Base-by-base conservation (phyloP, 2,888 invertebrate species). In the Tanaodytes sp. region DNA sequence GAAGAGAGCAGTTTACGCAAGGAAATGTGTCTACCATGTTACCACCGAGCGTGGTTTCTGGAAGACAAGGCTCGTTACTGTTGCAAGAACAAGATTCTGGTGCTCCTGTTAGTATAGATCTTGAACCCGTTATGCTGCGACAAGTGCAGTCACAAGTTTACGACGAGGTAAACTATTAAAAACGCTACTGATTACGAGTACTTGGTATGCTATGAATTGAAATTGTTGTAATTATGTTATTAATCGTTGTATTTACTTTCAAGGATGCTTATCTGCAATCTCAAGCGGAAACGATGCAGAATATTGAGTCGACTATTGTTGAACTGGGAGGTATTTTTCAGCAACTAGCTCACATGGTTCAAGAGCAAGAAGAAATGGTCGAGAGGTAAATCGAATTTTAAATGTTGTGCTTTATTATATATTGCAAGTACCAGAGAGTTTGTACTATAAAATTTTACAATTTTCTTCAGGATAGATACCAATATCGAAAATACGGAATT, bases 251-350 rank as follows among this genome's bases (percentile, higher is more conserved):
- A n/a, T n/a, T n/a, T 33, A 37, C 23, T 14, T 36, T 27, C 18
- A 30, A 84, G 84, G 96, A 97, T 81, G 89, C 92, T 45, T 98
- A 98, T 87, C 90, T 97, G 36, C 94, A 95, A 80, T 93, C 93
- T 79, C 89, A 99, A 78, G 97, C 97, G 33, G 97, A 97, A 84
- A 97, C 98, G 0, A 98, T 99, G 98, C 97, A 98, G 85, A 97
- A 95, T 84, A 99, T 99, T 80, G 99, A 99, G 86, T 95, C 96
- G 49, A 98, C 98, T 14, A 98, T 99, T 79, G 97, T 98, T 11
- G 99, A 99, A 85, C 87, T 99, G 43, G 99, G 99, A n/a, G 95
- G 96, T 9, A 98, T 99, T 82, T 99, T 98, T 85, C 95, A 95
- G 80, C 97, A 98, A 85, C 84, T 96, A 74, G 96, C 96, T 2